Evolutionary conservation across 1,140 invertebrate species (phyloP), one percentile per base, ranked within the genome.

Genomic region (Euglossa dilemma): DNA sequence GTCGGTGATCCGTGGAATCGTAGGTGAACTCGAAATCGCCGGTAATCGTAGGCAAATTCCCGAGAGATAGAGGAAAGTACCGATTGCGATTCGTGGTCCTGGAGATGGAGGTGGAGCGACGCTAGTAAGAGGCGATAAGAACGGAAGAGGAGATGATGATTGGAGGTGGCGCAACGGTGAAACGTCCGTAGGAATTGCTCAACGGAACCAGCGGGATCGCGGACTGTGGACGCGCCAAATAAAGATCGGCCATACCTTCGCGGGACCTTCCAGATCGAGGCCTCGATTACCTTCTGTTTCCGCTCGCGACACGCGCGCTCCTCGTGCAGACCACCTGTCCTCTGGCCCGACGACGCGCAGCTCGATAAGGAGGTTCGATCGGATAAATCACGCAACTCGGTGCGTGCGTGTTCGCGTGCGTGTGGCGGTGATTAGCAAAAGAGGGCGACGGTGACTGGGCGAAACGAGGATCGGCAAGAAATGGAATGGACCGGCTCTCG

Each of bases 261-360:
- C 43, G 20, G 52, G 59, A 12, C 9, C 16, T 25, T 25, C 45
- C 14, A 69, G 16, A 69, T 69, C 47, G 67, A 57, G 23, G 54
- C 2, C 28, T 36, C 54, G 36, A 61, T 63, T 36, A 52, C 47
- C 6, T 78, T 57, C 18, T 57, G 50, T 57, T 78, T 69, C 76
- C 64, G 76, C 2, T 47, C 23, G 16, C 6, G 36, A 57, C 63
- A 69, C 75, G 63, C 63, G 74, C 43, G 52, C 25, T n/a, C 28
- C 20, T 67, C 64, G 18, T 43, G 47, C 28, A 23, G 50, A 9
- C 56, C 77, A 79, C 67, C 67, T 72, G 77, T 61, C 43, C 56
- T 8, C 77, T 78, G 63, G 75, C 66, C 74, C 54, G 56, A 66
- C 74, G 75, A 75, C 73, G 50, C 73, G 16, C 11, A 36, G 36